A percentile compares a stretch with the other conserved stretches of the same genome.
Conservation (phyloP, 2,113 vertebrate genomes). For the Brachyhypopomus gauderio region DNA sequence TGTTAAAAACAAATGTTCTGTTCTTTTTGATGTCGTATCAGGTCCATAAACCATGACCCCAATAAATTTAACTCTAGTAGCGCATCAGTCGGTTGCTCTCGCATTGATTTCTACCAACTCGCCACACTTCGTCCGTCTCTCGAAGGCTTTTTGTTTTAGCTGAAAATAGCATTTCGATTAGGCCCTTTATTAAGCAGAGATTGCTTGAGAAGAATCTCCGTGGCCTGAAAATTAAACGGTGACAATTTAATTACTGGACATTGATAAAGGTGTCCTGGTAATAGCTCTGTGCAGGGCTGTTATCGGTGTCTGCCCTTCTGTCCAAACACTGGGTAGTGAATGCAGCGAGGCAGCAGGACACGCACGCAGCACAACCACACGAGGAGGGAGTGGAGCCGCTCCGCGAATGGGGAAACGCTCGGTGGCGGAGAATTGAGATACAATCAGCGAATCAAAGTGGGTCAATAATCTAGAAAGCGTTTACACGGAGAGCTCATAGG, state of each 20-base stretch:
- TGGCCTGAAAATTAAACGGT: slow-evolving; percentile 78
- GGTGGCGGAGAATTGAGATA: slow-evolving; percentile 31
- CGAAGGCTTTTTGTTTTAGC: slow-evolving; percentile 64
- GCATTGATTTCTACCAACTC: slow-evolving; percentile 72
- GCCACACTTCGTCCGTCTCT: slow-evolving; percentile 65
- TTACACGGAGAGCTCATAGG: slow-evolving; percentile 6
- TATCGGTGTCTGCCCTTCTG: slow-evolving; percentile 56
- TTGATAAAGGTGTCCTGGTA: slow-evolving; percentile 73
- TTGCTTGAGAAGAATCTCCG: slow-evolving; percentile 72
- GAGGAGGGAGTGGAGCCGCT: slow-evolving; percentile 8
- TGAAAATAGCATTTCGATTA: slow-evolving; percentile 78
- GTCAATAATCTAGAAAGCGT: slow-evolving; percentile 49
- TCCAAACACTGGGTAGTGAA: slow-evolving; percentile 46
- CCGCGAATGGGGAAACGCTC: slow-evolving; percentile 17
- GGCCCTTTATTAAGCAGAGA: slow-evolving; percentile 79
- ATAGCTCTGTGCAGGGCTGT: slow-evolving; percentile 60
- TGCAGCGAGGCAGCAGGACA: not conserved
- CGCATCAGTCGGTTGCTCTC: slow-evolving; percentile 73
- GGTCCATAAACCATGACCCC: slow-evolving; percentile 80
- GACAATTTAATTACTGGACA: slow-evolving; percentile 86
- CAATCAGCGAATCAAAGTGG: slow-evolving; percentile 42
- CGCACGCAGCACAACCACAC: not conserved
- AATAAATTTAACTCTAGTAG: slow-evolving; percentile 81
- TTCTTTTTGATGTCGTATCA: slow-evolving; percentile 79
- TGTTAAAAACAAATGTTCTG: slow-evolving; percentile 80